These are phyloP conservation scores for Ammodytes marinus DNA, from an alignment of 2,113 vertebrate genomes.

Conservation along the genomic window DNA sequence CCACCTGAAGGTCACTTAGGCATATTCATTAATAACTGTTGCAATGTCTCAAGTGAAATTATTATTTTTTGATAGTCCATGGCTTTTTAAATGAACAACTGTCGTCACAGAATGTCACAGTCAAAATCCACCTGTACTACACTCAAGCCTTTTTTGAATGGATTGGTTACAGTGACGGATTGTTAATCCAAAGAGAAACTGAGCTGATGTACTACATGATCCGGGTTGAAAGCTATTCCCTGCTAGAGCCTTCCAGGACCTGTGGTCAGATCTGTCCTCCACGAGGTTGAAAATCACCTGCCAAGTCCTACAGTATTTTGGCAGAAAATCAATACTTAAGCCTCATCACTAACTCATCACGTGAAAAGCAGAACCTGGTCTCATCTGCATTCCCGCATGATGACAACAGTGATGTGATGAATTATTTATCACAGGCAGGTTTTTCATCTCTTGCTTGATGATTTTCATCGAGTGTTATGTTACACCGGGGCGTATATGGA, in stretches of 20 bases:
- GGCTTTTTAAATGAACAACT: not conserved
- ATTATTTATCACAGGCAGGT: constrained; percentile 30
- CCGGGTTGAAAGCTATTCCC: not conserved
- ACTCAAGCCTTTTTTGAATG: not conserved
- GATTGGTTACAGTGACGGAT: not conserved
- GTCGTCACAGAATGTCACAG: not conserved
- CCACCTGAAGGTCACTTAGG: not conserved
- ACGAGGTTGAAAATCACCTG: constrained; percentile 1
- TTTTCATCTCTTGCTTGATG: constrained; percentile 5
- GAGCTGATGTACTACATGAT: not conserved
- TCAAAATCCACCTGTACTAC: constrained; percentile 11
- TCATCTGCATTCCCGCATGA: constrained; percentile 39
- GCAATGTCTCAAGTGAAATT: no score
- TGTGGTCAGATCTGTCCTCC: constrained; percentile 15
- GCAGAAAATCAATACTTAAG: constrained; percentile 41
- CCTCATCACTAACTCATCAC: not conserved
- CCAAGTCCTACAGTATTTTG: not conserved
- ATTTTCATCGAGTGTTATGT: not conserved
- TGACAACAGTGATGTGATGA: constrained; percentile 1
- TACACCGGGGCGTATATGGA: not conserved
- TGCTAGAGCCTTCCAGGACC: not conserved
- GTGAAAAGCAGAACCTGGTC: not conserved
- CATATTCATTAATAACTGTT: not conserved
- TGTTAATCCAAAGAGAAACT: not conserved
- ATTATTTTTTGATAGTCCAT: not conserved